phyloP scores from a whole-genome alignment of 2,888 invertebrate genomes.

The Erebia aethiops region DNA sequence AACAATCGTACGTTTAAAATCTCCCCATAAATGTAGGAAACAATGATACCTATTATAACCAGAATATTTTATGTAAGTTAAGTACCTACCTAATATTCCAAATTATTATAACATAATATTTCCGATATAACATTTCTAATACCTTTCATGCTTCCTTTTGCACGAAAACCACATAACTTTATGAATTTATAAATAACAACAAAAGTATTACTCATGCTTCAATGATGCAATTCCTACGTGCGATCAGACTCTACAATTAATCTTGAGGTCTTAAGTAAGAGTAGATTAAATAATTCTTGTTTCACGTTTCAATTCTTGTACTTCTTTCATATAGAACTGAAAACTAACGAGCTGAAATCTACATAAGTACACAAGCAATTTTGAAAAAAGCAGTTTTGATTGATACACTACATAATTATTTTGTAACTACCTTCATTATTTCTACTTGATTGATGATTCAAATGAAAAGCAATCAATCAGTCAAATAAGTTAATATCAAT shows the following conservation, averaged over 20 bases:
- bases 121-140: neutral
- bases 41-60: too few species aligned
- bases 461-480: neutral
- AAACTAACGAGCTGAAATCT: neutral
- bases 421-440: slow-evolving; percentile 3
- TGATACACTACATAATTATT: neutral
- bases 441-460: neutral
- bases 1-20: too few species aligned
- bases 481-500: neutral
- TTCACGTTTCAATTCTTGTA: neutral
- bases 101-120: neutral
- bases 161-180: neutral
- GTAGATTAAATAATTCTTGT: neutral
- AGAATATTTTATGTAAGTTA: too few species aligned
- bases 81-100: neutral
- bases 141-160: too few species aligned
- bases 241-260: neutral
- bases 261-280: neutral
- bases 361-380: neutral
- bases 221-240: slow-evolving; percentile 10
- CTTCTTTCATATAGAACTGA: slow-evolving; percentile 2
- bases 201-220: slow-evolving; percentile 9
- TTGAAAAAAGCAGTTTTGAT: slow-evolving; percentile 5
- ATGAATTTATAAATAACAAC: slow-evolving; percentile 1
- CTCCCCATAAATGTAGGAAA: too few species aligned